Evolutionary conservation across 2,797 vertebrate genomes (phyloP), one percentile per base, ranked within the genome.

Genomic region (Tamandua tetradactyla): DNA sequence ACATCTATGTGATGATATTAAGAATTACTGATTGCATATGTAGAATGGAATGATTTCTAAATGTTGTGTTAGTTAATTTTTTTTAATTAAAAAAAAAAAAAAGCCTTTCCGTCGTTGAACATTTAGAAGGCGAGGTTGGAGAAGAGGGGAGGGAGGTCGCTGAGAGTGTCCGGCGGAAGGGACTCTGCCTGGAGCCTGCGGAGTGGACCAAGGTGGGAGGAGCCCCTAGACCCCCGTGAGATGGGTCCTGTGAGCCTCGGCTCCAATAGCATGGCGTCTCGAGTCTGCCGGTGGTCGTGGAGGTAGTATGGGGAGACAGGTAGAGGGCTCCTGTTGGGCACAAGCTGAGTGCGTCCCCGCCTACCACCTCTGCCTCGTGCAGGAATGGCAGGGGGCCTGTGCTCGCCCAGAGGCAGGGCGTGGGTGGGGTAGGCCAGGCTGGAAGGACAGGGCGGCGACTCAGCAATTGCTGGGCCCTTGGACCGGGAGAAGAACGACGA

Each of bases 401-500:
- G n/a, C n/a, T n/a, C n/a, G n/a, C n/a, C n/a, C n/a, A n/a, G n/a
- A n/a, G n/a, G n/a, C n/a, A n/a, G n/a, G n/a, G n/a, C n/a, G n/a
- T n/a, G n/a, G n/a, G n/a, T n/a, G n/a, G n/a, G n/a, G n/a, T n/a
- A n/a, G n/a, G n/a, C n/a, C n/a, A n/a, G n/a, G n/a, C n/a, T n/a
- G n/a, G n/a, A n/a, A n/a, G n/a, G n/a, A n/a, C n/a, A n/a, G 92
- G 55, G 55, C 18, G 59, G 94, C 97, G 95, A 96, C 98, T 99
- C 99, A 99, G 5, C 99, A 99, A 98, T 99, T 99, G 98, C 99
- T 99, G 85, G 99, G n/a, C n/a, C n/a, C n/a, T n/a, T n/a, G n/a
- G n/a, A n/a, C n/a, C 97, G 55, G 99, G 99, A 99, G 0, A 99
- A 99, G 0, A 99, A 99, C 0, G 99, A 99, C 0, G 99, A 99